These are phyloP conservation scores for Myrmecobius fasciatus DNA, from an alignment of 2,113 vertebrate species.

Conservation along the genomic window DNA sequence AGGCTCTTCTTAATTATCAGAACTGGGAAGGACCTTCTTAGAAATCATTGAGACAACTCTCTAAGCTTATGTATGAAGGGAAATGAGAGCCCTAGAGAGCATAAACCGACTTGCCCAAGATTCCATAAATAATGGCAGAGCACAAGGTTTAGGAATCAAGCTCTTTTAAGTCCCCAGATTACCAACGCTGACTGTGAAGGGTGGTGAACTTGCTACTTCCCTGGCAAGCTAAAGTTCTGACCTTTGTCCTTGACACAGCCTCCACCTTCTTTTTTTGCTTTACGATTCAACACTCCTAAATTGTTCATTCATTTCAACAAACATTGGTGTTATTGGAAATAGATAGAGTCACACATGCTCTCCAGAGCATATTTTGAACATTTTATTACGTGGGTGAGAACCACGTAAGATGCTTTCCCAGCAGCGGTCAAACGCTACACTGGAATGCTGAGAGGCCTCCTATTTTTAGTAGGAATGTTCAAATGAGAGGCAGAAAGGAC, in stretches of 20 bases:
- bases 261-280: not conserved
- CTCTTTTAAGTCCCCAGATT: not conserved
- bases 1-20: not conserved
- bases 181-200: not conserved
- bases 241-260: not conserved
- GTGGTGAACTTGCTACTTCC: not conserved
- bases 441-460: not conserved
- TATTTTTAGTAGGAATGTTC: not conserved
- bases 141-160: not conserved
- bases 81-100: not conserved
- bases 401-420: not conserved
- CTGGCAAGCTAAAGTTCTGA: not conserved
- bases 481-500: not conserved
- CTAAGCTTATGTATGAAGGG: not conserved
- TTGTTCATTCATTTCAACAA: not conserved
- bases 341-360: not conserved
- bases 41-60: not conserved
- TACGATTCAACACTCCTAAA: not conserved
- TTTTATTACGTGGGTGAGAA: not conserved
- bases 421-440: not conserved
- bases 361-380: not conserved
- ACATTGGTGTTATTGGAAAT: not conserved
- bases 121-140: not conserved
- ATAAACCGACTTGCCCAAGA: not conserved
- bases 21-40: not conserved